Evolutionary conservation across 1,140 invertebrate species (phyloP).

Genomic region (Microvelia longipes): DNA sequence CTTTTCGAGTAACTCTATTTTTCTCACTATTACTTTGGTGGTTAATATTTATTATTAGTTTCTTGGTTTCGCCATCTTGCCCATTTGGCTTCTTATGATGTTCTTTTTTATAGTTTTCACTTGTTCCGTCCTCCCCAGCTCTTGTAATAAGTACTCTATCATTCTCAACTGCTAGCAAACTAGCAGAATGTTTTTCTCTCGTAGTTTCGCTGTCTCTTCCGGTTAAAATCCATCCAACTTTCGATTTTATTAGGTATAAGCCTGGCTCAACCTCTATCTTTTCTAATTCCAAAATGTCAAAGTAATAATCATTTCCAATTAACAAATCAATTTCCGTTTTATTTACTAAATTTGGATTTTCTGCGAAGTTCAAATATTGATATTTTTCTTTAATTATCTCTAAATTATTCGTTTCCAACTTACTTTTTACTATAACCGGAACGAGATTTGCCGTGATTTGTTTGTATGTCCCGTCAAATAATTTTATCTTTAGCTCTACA

Average conservation of each 20-base stretch:
- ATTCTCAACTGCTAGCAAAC: no score
- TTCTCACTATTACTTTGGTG: no score
- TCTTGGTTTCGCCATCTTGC: no score
- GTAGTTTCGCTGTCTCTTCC: no score
- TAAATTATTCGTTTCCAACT: not conserved
- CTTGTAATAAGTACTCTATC: no score
- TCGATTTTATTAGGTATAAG: not conserved
- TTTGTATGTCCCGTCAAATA: not conserved
- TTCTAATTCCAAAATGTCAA: not conserved
- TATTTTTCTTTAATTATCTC: not conserved
- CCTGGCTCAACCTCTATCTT: not conserved
- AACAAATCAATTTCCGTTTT: not conserved
- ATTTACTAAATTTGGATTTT: not conserved
- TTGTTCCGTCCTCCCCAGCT: no score
- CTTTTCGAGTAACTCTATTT: no score
- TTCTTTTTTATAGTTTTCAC: no score
- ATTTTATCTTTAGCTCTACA: not conserved
- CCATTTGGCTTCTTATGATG: no score
- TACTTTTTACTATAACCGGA: not conserved
- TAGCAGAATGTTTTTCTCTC: no score
- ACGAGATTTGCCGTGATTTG: not conserved
- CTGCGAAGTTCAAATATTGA: not conserved
- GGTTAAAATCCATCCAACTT: not conserved
- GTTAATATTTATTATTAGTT: no score
- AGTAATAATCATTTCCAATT: not conserved